Conservation (phyloP, 1,140 invertebrate species). For the Drosophila watanabei region DNA sequence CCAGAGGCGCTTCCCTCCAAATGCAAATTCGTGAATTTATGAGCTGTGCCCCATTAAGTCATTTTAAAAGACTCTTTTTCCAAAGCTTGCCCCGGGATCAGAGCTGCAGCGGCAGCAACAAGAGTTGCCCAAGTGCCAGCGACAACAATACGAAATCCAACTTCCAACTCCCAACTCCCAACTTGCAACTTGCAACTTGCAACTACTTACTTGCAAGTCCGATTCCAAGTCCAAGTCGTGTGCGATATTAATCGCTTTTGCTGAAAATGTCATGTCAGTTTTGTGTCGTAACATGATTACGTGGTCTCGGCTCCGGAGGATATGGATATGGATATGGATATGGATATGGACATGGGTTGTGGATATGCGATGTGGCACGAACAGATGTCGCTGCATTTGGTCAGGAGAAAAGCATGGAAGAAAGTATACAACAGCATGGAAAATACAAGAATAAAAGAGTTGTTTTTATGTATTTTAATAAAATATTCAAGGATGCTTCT, state of each 20-base stretch:
- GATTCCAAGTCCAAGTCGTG: conserved; percentile 59
- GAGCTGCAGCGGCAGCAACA: conserved; percentile 29
- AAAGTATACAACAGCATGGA: background rate
- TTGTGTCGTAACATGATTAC: conserved; percentile 84
- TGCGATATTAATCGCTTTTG: conserved; percentile 84
- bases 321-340: conserved; percentile 45
- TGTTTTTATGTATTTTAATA: background rate
- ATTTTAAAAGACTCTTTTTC: conserved; percentile 79
- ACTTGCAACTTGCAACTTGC: conserved; percentile 30
- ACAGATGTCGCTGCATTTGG: conserved; percentile 34
- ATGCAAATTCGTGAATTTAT: conserved; percentile 85
- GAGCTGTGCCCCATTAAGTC: conserved; percentile 84
- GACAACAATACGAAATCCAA: conserved; percentile 69
- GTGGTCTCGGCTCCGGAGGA: conserved; percentile 55
- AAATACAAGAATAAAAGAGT: background rate
- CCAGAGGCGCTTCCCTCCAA: conserved; percentile 69
- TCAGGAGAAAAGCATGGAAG: background rate
- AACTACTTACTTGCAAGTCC: conserved; percentile 36
- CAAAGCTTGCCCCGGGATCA: conserved; percentile 35
- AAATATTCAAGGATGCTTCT: background rate
- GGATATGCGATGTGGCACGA: conserved; percentile 44
- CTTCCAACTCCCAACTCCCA: conserved; percentile 33
- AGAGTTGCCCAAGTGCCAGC: conserved; percentile 14
- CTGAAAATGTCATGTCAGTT: conserved; percentile 84
- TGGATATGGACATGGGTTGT: conserved; percentile 12